phyloP scores from a whole-genome alignment of 2,113 vertebrate genomes.

The Microcebus murinus region DNA sequence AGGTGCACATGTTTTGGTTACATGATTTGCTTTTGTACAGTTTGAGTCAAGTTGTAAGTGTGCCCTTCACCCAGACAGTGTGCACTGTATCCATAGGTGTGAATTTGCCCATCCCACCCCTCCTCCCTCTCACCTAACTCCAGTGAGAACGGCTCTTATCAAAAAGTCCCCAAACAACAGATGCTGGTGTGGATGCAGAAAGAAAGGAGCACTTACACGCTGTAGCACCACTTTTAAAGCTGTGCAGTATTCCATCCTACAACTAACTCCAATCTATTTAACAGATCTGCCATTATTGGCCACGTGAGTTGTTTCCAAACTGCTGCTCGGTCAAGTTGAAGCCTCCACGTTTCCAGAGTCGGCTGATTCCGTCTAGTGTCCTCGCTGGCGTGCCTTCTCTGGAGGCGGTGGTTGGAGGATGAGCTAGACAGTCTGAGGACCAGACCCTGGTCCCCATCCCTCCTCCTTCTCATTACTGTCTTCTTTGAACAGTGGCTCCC shows the following conservation, averaged over 20 bases:
- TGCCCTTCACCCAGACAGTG: too few species aligned
- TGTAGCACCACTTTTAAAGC: not conserved
- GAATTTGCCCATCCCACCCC: too few species aligned
- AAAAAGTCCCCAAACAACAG: too few species aligned
- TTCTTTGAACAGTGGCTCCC: not conserved
- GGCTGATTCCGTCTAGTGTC: not conserved
- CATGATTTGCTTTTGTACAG: too few species aligned
- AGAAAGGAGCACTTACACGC: not conserved
- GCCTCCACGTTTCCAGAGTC: not conserved
- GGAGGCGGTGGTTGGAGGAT: not conserved
- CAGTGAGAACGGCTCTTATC: too few species aligned
- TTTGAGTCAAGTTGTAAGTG: too few species aligned
- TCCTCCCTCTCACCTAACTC: too few species aligned
- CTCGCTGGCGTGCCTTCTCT: not conserved
- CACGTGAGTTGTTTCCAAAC: not conserved
- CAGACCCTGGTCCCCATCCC: not conserved
- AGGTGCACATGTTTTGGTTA: too few species aligned
- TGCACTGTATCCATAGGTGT: too few species aligned
- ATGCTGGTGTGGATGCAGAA: too few species aligned
- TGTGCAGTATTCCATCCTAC: too few species aligned
- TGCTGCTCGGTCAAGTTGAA: not conserved
- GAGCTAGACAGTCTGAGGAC: not conserved
- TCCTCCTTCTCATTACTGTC: not conserved
- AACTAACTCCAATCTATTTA: too few species aligned
- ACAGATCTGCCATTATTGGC: not conserved